These are phyloP conservation scores for Trachymyrmex septentrionalis DNA, from an alignment of 1,140 invertebrate species.

Conservation along the genomic window DNA sequence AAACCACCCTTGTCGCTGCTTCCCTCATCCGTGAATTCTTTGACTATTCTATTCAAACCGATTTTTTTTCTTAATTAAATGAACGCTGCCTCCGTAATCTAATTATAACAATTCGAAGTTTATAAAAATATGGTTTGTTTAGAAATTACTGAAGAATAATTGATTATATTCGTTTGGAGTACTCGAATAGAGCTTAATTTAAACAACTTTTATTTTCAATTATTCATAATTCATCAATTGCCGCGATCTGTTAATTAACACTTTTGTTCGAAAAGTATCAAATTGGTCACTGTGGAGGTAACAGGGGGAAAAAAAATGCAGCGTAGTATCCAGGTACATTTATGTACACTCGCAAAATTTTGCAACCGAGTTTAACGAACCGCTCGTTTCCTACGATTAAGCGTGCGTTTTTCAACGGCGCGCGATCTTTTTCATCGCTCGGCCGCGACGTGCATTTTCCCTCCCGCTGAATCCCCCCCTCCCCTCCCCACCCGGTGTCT, in stretches of 20 bases:
- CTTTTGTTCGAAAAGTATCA: not conserved
- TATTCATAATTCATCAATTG: not conserved
- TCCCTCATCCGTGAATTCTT: not conserved
- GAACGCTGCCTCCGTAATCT: not conserved
- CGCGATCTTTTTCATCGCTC: conserved; percentile 68
- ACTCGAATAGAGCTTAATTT: not conserved
- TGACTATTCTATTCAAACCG: not conserved
- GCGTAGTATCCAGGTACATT: not conserved
- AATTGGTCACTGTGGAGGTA: too few relatives aligned
- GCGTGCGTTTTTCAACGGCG: conserved; percentile 58
- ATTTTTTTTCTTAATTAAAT: not conserved
- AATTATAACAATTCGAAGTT: not conserved
- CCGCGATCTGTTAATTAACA: not conserved
- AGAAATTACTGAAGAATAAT: conserved; percentile 2
- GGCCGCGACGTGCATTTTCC: not conserved
- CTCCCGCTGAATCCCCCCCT: conserved; percentile 21
- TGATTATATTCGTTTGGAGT: not conserved
- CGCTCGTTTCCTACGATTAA: conserved; percentile 58
- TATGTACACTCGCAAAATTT: conserved; percentile 1
- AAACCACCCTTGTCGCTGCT: not conserved
- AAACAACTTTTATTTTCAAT: not conserved
- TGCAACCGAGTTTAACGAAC: conserved; percentile 50
- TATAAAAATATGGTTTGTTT: not conserved
- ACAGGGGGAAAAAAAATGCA: not conserved
- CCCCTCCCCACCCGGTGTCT: conserved; percentile 50